Conservation (phyloP, 2,113 vertebrate genomes). For the Takifugu bimaculatus region DNA sequence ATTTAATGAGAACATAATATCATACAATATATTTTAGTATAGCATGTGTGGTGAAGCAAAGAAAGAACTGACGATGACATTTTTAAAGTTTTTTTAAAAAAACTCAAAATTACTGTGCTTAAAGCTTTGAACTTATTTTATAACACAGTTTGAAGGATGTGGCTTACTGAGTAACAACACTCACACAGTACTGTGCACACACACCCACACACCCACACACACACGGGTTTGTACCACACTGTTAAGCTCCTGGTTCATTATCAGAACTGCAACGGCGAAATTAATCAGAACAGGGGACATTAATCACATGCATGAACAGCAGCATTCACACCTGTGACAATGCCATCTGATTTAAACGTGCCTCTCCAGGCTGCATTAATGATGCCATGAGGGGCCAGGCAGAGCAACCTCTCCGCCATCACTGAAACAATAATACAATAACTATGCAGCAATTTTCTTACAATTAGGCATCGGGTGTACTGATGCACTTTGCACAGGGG, state of each 20-base stretch:
- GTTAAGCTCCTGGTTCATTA: conserved; percentile 59
- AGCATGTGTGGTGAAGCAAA: no score
- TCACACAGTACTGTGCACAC: no score
- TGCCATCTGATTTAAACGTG: conserved; percentile 67
- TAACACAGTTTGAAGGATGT: no score
- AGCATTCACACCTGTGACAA: conserved; percentile 64
- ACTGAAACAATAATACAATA: conserved; percentile 65
- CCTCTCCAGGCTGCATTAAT: conserved; percentile 69
- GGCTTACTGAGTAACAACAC: no score
- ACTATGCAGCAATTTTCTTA: conserved; percentile 60
- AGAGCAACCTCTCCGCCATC: conserved; percentile 51
- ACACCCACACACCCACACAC: conserved; percentile 13
- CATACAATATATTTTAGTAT: no score
- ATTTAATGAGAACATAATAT: no score
- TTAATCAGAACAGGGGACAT: conserved; percentile 64
- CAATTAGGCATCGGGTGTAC: conserved; percentile 32
- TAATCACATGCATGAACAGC: conserved; percentile 70
- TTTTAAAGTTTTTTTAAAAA: no score
- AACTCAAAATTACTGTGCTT: no score
- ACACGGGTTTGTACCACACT: conserved; percentile 12
- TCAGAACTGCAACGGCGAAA: conserved; percentile 58
- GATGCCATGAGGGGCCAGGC: conserved; percentile 63
- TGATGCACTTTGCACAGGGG: conserved; percentile 42
- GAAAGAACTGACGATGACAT: no score
- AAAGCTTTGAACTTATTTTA: no score